Base-by-base conservation (phyloP, 2,888 invertebrate species). In the Drosophila tripunctata region DNA sequence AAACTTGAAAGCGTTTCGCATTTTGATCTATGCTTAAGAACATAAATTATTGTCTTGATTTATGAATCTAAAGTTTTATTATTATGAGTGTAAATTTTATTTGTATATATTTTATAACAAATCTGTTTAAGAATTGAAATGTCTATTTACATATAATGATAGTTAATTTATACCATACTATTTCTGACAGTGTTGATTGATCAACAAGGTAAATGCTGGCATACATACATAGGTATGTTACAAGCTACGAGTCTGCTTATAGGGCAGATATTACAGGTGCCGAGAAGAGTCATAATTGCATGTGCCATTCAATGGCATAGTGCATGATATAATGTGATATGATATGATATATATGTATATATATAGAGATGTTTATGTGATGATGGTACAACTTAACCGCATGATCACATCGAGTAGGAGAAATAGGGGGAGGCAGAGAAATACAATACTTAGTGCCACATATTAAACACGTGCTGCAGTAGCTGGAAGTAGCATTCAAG, bases 261-360 rank as follows among this genome's bases (percentile, higher is more conserved):
- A 43, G 36, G 33, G 58, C 63, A 44, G 31, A 40, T 48, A 56
- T 22, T 61, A 15, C 57, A 74, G 61, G 56, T 69, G 65, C 17
- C 24, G 44, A 31, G 14, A 14, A 21, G 47, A 70, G 30, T 41
- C 21, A 40, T n/a, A 50, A 57, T 38, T 51, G 40, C 72, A 73
- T 69, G 65, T 36, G 43, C 10, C 24, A 22, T 7, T 7, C 70
- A 72, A 48, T 70, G 21, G 5, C 21, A 12, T 3, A 12, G 33
- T 41, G 51, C 67, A 54, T 71, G 67, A 52, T 50, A 19, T 33
- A 10, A 17, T 27, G 45, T 54, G 52, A 41, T 36, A 33, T 55
- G 54, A 61, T 72, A 21, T n/a, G n/a, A 31, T 36, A 57, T 27
- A 15, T 27, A 27, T 27, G 10, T 4, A 21, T 10, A 27, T 27